Evolutionary conservation across 2,797 vertebrate species (phyloP), one percentile per base, ranked within the genome.

Genomic region (Sebastes variabilis): DNA sequence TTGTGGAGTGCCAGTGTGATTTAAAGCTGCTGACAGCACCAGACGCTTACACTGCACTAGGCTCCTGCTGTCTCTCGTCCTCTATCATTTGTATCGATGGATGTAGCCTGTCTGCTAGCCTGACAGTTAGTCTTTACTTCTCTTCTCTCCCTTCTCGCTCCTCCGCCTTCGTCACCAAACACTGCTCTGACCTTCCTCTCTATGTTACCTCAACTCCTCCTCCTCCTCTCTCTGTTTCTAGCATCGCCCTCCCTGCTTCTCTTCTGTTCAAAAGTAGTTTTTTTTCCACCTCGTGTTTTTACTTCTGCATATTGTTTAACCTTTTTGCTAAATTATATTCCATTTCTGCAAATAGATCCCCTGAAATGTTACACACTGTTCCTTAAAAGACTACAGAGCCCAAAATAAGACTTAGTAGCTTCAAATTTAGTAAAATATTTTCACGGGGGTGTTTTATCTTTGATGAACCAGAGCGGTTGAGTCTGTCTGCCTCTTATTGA

Each of bases 21-120:
- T 97, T 96, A 97, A 97, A 97, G 96, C 96, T 97, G 96, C 96
- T 97, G 97, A 97, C 96, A 96, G 91, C 93, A 95, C 93, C 94
- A 96, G 96, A 96, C 89, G 25, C 95, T 97, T 95, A 96, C 96
- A 96, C 94, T 96, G 97, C 95, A 95, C 88, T 94, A 83, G 94
- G 91, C 90, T 94, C 92, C 94, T 87, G 88, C 95, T 95, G 61
- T 91, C 75, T 94, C 94, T 77, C 89, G 93, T 95, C 94, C 96
- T 96, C 95, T 66, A 90, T 96, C 96, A 96, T 97, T 96, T 96
- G 95, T 96, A 96, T 96, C 94, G 95, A 96, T 86, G 94, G 92
- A 91, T 94, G 94, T 93, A 93, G 96, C 89, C 94, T 86, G 95
- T 96, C 96, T 97, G 95, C 95, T 84, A 73, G 93, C 92, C 76